Percentiles rank a stretch among this genome's conserved stretches.
phyloP scores from a whole-genome alignment of 2,797 vertebrate species.

The Lepilemur septentrionalis region DNA sequence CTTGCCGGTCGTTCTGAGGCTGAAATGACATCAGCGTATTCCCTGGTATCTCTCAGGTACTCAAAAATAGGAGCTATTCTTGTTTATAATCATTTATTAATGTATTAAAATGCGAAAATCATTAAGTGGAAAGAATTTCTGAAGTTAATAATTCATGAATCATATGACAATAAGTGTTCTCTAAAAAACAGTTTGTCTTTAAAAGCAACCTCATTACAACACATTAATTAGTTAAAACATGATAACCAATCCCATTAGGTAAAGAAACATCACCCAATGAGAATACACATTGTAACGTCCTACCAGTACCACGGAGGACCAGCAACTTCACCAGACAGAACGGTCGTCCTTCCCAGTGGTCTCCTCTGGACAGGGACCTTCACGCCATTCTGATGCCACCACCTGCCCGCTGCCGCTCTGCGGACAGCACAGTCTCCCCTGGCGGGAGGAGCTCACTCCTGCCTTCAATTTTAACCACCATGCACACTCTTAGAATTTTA shows the following conservation, averaged over 20 bases:
- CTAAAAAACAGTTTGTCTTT: background rate
- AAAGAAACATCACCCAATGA: background rate
- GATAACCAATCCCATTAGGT: background rate
- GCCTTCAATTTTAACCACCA: background rate
- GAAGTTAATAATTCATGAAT: background rate
- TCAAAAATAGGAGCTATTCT: background rate
- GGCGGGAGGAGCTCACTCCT: background rate
- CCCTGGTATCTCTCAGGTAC: background rate
- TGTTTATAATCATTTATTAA: background rate
- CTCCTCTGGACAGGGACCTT: background rate
- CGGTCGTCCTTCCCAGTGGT: no score
- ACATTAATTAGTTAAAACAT: background rate
- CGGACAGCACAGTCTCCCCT: background rate
- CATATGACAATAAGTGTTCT: background rate
- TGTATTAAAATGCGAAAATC: background rate
- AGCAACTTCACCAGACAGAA: background rate
- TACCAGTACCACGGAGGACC: background rate
- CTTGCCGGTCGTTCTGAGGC: background rate
- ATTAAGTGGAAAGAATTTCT: background rate
- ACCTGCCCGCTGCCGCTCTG: rapidly evolving
- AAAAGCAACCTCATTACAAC: background rate
- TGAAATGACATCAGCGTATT: background rate
- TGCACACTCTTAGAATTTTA: no score
- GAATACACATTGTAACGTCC: rapidly evolving
- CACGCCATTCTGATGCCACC: no score